Base-by-base conservation (phyloP, 2,888 invertebrate genomes). In the Eupithecia exiguata region DNA sequence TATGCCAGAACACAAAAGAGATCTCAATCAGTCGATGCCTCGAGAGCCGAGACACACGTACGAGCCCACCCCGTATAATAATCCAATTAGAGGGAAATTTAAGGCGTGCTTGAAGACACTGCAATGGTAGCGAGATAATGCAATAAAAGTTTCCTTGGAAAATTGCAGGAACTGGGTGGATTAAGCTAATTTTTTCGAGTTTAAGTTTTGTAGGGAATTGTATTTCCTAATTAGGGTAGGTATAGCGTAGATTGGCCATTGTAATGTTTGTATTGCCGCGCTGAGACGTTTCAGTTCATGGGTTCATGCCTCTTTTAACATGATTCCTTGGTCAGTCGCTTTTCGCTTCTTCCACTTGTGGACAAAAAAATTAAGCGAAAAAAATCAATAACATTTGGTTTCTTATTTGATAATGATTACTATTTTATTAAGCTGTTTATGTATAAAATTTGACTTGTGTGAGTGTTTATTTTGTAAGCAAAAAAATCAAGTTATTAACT, bases 31-130 rank as follows among this genome's bases (percentile, higher is more conserved):
- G 68, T 70, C 68, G 72, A 74, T 76, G 71, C n/a, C 18, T 63
- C 77, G 68, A 80, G 81, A 86, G 9, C 61, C 77, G 68, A 80
- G 81, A 86, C 83, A 83, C 81, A 82, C 82, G 81, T 82, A 78
- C 77, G n/a, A 74, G 70, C 82, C 83, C n/a, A n/a, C 83, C 80
- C 84, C 79, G 88, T 85, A 88, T 89, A 88, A 90, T 90, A 89
- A 89, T 89, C 84, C 87, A 88, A 90, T 91, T 90, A 90, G 86
- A 82, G 77, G 74, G 81, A 84, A 89, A 89, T 88, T 88, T 87
- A 86, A 88, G 84, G 82, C 84, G 83, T 82, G 79, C 84, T 83
- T 79, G 72, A 82, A 83, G 81, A 80, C 78, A 81, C 80, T 83
- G 84, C 83, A 84, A 75, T 74, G 73, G 72, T 76, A 77, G 77